Base-by-base conservation (phyloP, 2,888 invertebrate species). In the Pseudococcus jackbeardsleyi region DNA sequence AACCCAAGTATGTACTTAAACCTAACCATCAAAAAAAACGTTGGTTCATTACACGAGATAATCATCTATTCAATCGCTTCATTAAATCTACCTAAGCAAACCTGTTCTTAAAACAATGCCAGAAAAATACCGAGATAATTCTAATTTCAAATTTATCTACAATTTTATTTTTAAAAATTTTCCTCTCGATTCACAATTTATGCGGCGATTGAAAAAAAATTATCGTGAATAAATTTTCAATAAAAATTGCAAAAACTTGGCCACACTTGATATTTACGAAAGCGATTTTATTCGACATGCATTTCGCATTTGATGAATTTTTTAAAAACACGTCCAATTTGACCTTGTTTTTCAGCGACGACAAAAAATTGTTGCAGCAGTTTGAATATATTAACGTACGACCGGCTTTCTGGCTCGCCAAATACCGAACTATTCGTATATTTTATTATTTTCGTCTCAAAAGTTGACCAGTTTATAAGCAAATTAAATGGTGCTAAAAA, bases 91-190 rank as follows among this genome's bases (percentile, higher is more conserved):
- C 12, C 19, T 39, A n/a, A 79, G 9, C 39, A 79, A 46, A 79
- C 79, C n/a, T 15, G 79, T 79, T 79, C 79, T 79, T 79, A 39
- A 33, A n/a, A 79, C 19, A 42, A 79, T 79, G 22, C 46, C 46
- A 79, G 79, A 46, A 42, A 79, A 39, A 79, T 79, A 79, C 79
- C 15, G 15, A 39, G 19, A 19, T 39, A 22, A 26, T 39, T 26
- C 1, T 79, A 79, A 79, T n/a, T 79, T 19, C 79, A 17, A 46
- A 39, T 39, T 46, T 39, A 72, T 72, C 15, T 8, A 1, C n/a
- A 59, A 64, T 64, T 72, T 72, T 26, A 68, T 72, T 72, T 72
- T 33, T 17, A 33, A 64, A 19, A 9, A 22, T 64, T 64, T 64
- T 8, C 64, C 64, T 8, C 22, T 5, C 7, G 68, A 68, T 26